A percentile compares a stretch with the other conserved stretches of the same genome.
Evolutionary conservation across 2,113 vertebrate genomes (phyloP).

Genomic region (Agapornis roseicollis): DNA sequence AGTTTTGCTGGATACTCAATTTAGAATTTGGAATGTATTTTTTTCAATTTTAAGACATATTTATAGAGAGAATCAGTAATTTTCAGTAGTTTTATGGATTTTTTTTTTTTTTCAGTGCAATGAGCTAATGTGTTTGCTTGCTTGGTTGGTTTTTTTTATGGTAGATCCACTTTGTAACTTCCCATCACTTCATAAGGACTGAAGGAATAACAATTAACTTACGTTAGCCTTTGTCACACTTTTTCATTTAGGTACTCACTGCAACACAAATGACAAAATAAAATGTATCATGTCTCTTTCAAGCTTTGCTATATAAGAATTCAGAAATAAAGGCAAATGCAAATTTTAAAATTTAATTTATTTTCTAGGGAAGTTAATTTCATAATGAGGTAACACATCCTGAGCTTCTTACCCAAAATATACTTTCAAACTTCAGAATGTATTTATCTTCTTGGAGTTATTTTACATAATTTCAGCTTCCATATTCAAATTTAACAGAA

Average conservation of each 20-base stretch:
- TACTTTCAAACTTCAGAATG: neutral
- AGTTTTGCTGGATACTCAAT: neutral
- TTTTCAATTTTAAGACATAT: neutral
- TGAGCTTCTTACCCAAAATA: neutral
- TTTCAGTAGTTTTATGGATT: neutral
- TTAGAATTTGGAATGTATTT: neutral
- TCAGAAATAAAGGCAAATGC: neutral
- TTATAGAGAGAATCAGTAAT: neutral
- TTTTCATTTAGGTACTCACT: neutral
- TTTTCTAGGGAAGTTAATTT: neutral
- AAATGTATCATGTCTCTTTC: neutral
- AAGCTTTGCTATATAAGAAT: neutral
- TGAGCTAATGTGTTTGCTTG: too few species aligned
- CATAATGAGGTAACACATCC: neutral
- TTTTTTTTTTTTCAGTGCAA: too few species aligned
- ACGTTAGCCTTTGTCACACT: neutral
- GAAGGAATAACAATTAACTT: neutral
- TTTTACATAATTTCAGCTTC: neutral
- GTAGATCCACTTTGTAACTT: neutral
- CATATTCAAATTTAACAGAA: constrained; percentile 6
- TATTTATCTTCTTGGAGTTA: neutral
- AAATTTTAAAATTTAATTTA: neutral
- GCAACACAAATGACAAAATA: neutral
- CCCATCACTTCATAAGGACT: neutral
- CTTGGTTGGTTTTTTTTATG: neutral